Evolutionary conservation across 2,888 invertebrate genomes (phyloP).

Genomic region (Stictocephala bisonia): DNA sequence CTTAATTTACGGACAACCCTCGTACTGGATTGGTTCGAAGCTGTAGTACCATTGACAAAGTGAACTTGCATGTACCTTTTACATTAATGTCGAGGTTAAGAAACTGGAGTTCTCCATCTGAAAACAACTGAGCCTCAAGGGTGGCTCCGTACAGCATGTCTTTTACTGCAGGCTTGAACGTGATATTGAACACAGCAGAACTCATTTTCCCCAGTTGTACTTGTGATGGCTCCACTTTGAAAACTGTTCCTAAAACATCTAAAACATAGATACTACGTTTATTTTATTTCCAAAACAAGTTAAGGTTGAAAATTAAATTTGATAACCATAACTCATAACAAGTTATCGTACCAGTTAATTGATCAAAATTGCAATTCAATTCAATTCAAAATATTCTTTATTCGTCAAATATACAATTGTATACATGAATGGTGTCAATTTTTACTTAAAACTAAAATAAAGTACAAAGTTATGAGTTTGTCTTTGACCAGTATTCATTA

Average conservation of each 20-base stretch:
- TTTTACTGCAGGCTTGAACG: neutral
- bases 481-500: too few relatives aligned
- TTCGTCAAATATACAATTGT: too few relatives aligned
- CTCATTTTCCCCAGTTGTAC: neutral
- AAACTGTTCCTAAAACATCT: neutral
- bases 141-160: neutral
- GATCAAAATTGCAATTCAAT: neutral
- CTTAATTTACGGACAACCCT: too few relatives aligned
- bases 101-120: neutral
- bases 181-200: neutral
- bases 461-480: too few relatives aligned
- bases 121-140: neutral
- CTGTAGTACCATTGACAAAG: too few relatives aligned
- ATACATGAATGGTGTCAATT: too few relatives aligned
- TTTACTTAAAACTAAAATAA: too few relatives aligned
- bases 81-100: neutral
- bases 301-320: slow-evolving; percentile 10
- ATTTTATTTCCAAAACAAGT: neutral
- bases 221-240: neutral
- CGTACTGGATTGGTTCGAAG: too few relatives aligned
- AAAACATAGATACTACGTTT: neutral
- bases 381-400: neutral
- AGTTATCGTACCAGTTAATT: neutral
- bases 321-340: neutral
- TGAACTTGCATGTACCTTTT: too few relatives aligned